A percentile compares a stretch with the other conserved stretches of the same genome.
phyloP scores from a whole-genome alignment of 2,888 invertebrate genomes.

The Xylota sylvarum region DNA sequence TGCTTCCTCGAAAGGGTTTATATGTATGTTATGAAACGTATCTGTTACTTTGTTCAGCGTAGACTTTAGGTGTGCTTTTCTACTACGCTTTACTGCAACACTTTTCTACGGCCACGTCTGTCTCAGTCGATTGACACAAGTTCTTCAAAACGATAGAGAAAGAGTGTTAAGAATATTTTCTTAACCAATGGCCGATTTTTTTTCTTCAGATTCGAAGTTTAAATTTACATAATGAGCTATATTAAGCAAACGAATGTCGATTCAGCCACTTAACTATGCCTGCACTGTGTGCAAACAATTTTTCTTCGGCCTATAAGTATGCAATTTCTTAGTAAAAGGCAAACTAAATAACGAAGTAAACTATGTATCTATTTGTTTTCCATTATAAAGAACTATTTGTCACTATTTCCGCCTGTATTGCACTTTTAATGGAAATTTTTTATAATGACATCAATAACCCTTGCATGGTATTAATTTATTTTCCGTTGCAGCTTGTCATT shows the following conservation, averaged over 20 bases:
- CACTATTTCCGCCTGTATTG: constrained; percentile 44
- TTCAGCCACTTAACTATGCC: not conserved
- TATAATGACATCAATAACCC: constrained; percentile 55
- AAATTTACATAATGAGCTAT: not conserved
- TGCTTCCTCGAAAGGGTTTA: too few species aligned
- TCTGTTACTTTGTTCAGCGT: too few species aligned
- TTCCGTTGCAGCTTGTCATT: constrained; percentile 8
- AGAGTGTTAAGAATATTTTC: too few species aligned
- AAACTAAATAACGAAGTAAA: not conserved
- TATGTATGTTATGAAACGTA: too few species aligned
- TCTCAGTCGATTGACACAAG: too few species aligned
- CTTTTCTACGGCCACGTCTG: too few species aligned
- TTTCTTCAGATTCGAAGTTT: not conserved
- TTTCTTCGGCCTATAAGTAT: constrained; percentile 34
- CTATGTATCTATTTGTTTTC: not conserved
- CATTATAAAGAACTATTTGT: not conserved
- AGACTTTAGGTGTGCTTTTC: too few species aligned
- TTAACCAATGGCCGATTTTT: too few species aligned
- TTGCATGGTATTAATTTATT: constrained; percentile 31
- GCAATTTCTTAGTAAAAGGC: constrained; percentile 14
- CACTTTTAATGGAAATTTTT: constrained; percentile 59
- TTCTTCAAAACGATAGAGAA: too few species aligned
- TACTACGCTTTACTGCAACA: too few species aligned
- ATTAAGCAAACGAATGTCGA: not conserved
- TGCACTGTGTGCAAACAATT: constrained; percentile 3